Conservation (phyloP, 2,888 invertebrate genomes). For the Hyalella azteca region DNA sequence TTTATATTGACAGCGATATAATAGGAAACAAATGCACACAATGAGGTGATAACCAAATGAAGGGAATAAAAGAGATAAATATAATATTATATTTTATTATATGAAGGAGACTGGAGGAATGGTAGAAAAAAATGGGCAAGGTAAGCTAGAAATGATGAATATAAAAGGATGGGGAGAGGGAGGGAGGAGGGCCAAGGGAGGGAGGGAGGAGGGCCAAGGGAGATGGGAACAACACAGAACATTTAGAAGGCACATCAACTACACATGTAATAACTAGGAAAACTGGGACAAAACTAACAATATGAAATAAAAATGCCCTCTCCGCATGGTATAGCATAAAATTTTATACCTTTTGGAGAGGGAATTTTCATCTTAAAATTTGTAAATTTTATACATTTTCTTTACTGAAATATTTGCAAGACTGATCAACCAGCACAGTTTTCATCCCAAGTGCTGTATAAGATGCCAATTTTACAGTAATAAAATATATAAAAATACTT, state of each 20-base stretch:
- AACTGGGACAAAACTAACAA: no score
- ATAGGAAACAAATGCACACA: background rate
- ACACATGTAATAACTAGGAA: no score
- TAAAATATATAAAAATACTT: no score
- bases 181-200: conserved; percentile 43
- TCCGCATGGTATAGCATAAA: no score
- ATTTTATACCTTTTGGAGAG: no score
- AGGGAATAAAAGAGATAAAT: background rate
- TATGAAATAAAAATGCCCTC: no score
- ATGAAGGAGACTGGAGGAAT: background rate
- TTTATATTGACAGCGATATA: background rate
- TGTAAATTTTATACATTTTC: no score
- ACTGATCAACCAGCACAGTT: no score
- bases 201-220: conserved; percentile 38
- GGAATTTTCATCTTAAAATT: no score
- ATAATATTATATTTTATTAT: background rate
- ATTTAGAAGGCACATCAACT: conserved; percentile 4
- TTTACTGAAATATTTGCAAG: no score
- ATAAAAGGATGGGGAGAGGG: background rate
- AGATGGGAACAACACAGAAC: conserved; percentile 42
- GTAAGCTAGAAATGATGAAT: background rate
- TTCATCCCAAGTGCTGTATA: no score
- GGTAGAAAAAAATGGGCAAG: background rate
- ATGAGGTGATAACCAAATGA: background rate
- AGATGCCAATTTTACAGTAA: no score